phyloP scores from a whole-genome alignment of 2,797 vertebrate species.

The Tokudaia tokunoshimensis region DNA sequence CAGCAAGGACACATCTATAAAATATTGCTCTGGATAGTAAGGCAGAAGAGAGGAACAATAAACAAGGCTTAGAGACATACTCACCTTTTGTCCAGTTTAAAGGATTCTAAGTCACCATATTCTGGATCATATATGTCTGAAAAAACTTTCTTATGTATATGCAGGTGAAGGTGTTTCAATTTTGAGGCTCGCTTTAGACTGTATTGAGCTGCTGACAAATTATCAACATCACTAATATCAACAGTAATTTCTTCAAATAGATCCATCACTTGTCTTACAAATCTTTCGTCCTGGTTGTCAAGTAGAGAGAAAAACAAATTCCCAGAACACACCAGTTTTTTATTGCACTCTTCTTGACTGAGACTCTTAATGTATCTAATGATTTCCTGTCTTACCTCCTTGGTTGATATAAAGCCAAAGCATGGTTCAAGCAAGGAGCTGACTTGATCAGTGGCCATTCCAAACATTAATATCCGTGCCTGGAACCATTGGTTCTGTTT shows the following conservation, averaged over 20 bases:
- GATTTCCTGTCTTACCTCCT: neutral
- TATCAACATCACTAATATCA: neutral
- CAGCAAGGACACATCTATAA: neutral
- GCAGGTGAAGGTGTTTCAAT: constrained; percentile 32
- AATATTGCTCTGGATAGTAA: neutral
- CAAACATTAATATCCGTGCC: neutral
- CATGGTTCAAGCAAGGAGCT: neutral
- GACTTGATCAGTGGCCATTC: neutral
- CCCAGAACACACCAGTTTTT: neutral
- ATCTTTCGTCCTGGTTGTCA: neutral
- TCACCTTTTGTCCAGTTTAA: neutral
- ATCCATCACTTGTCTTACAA: neutral
- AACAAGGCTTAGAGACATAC: neutral
- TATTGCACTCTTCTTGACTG: accelerated
- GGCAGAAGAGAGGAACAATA: too few species aligned
- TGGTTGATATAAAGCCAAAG: neutral
- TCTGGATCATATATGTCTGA: neutral
- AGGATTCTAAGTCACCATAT: neutral
- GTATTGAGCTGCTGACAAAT: neutral
- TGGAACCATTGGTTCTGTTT: neutral
- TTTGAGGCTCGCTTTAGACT: neutral
- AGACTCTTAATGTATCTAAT: neutral
- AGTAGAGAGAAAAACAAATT: neutral
- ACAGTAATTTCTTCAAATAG: constrained; percentile 20
- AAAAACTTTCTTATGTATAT: neutral